These are phyloP conservation scores for Leptinotarsa haldemani DNA, from an alignment of 2,888 invertebrate species.

Conservation along the genomic window DNA sequence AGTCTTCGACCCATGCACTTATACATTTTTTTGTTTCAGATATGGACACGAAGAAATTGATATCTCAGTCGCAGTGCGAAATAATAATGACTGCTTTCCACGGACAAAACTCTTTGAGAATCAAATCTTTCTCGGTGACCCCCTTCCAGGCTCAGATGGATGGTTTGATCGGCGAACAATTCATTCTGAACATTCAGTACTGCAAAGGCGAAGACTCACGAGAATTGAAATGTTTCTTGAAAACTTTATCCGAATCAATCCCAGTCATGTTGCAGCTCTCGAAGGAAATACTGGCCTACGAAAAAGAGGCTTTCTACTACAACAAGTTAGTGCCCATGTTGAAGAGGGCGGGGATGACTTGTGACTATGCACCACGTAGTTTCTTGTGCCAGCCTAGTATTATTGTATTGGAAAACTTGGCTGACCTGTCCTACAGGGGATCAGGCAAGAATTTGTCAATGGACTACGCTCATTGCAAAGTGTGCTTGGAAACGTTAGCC, in stretches of 20 bases:
- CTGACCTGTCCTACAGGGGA: conserved; percentile 44
- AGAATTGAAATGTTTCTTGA: conserved; percentile 50
- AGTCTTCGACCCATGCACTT: neutral
- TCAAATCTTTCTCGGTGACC: conserved; percentile 37
- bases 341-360: conserved; percentile 46
- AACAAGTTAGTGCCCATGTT: conserved; percentile 49
- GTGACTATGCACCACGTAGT: conserved; percentile 52
- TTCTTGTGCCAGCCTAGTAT: conserved; percentile 53
- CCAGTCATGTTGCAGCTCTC: conserved; percentile 48
- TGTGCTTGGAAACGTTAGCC: conserved; percentile 67
- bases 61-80: conserved; percentile 43
- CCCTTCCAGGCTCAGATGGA: conserved; percentile 45
- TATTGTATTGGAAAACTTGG: conserved; percentile 57
- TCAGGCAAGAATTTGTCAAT: conserved; percentile 60
- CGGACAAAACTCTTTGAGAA: conserved; percentile 22
- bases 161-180: conserved; percentile 52
- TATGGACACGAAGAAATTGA: conserved; percentile 20
- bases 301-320: conserved; percentile 58
- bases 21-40: neutral
- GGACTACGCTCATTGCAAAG: conserved; percentile 66
- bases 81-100: conserved; percentile 34
- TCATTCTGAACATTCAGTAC: conserved; percentile 44
- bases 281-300: conserved; percentile 49
- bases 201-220: conserved; percentile 21
- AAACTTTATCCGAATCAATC: conserved; percentile 49